Base-by-base conservation (phyloP, 2,888 invertebrate genomes). In the Hirtodrosophila histrioides region DNA sequence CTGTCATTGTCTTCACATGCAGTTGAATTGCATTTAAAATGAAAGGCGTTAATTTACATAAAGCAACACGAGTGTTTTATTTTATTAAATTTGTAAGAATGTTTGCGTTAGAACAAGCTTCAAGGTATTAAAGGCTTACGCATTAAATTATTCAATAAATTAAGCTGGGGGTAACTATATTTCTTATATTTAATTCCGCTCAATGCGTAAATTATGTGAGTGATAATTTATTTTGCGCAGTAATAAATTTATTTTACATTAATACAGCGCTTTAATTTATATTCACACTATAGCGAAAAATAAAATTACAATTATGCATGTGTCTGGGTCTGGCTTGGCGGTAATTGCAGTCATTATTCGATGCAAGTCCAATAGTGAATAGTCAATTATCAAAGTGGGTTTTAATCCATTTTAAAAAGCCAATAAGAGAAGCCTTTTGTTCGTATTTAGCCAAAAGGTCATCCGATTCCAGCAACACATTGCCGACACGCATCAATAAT, bases 241-340 rank as follows among this genome's bases (percentile, higher is more conserved):
- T 71, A 81, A 81, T 81, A 70, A 51, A 67, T 70, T 61, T 48
- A 70, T 57, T 64, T 84, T 44, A 39, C 57, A 56, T 41, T 48
- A 55, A 56, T 36, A 27, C 48, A 55, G 3, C 29, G 55, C 55
- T 40, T 49, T 65, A 67, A 72, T 55, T 79, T 70, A 51, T 63
- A 57, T 77, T 58, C 58, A 64, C 63, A 69, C 68, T 48, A 61
- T 63, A 48, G 33, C 49, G 53, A 41, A 49, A 43, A 58, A 72
- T 63, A 43, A 49, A 58, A 45, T 57, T 62, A 58, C 51, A 63
- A 63, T 69, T 69, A 40, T 53, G 41, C 53, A 46, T 37, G 31
- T 65, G 57, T 29, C n/a, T 24, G 43, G 5, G 57, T 29, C n/a
- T 24, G 43, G 5, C 27, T 29, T 17, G 11, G 3, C 17, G 45